phyloP scores from a whole-genome alignment of 2,113 vertebrate genomes.

The Thinocorus orbignyianus region DNA sequence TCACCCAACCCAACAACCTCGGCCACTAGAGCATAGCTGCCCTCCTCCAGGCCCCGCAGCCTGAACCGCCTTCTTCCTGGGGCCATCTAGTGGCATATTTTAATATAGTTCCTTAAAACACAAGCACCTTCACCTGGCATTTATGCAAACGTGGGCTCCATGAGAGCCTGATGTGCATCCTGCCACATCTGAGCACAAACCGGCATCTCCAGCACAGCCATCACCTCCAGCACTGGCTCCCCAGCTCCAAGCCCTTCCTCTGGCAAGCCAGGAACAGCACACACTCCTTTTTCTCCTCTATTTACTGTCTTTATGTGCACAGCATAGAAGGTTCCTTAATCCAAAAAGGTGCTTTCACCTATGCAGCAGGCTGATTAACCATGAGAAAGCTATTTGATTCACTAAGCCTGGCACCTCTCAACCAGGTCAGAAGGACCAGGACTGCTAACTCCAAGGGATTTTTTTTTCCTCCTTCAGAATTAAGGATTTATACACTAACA shows the following conservation, averaged over 20 bases:
- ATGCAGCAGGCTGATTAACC: not conserved
- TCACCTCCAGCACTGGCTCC: not conserved
- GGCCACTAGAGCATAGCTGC: not conserved
- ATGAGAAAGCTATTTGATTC: not conserved
- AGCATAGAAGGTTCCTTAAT: not conserved
- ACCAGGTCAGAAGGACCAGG: not conserved
- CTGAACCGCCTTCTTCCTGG: not conserved
- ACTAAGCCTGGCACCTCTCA: not conserved
- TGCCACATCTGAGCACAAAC: not conserved
- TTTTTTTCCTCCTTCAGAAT: not conserved
- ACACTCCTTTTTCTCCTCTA: not conserved
- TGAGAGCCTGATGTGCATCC: not conserved
- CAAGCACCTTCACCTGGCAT: not conserved
- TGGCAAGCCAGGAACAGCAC: not conserved
- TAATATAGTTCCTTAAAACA: not conserved
- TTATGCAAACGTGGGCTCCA: not conserved
- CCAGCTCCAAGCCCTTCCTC: not conserved
- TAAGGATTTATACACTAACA: not conserved
- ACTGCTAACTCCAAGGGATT: not conserved
- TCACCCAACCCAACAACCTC: no score
- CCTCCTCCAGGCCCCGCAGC: not conserved
- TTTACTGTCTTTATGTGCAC: accelerated
- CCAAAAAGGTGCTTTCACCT: not conserved
- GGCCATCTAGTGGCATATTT: slow-evolving; percentile 63
- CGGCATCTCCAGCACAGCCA: not conserved